Evolutionary conservation across 2,113 vertebrate genomes (phyloP), one percentile per base, ranked within the genome.

Genomic region (Smithornis capensis): DNA sequence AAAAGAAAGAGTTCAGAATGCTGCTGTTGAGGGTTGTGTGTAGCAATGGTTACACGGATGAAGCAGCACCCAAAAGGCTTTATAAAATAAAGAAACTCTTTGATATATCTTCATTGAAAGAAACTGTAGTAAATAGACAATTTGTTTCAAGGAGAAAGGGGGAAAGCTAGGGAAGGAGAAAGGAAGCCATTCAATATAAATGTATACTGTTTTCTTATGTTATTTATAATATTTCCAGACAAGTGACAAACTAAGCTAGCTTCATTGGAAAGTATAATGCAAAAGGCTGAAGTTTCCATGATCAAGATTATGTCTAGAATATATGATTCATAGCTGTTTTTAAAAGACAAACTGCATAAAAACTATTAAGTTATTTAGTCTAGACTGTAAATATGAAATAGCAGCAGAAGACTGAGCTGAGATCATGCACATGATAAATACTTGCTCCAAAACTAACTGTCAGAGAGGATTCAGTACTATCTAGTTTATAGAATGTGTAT

Each of bases 211-310:
- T 90, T 80, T 33, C 76, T 90, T 81, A 37, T 4, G 3, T 93
- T 94, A 88, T 95, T 95, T 91, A 71, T 85, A 91, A n/a, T 68
- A 81, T 81, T 96, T 83, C 38, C 19, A 63, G 83, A 44, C 93
- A 89, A 93, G 90, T 88, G 70, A 88, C 37, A 83, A 88, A 86
- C 45, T 83, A 92, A 65, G 44, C 75, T 88, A 63, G 10, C 79
- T 94, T 88, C 71, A 95, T 94, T 94, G 92, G 92, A 96, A 96
- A 96, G 92, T 95, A 80, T 94, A 95, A 96, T 94, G 52, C 56
- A 91, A 77, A n/a, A 47, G 47, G 38, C 52, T 94, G 73, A 96
- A 90, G 52, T 71, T 90, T 83, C 76, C 40, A 71, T 24, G 63
- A 90, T 90, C 84, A 90, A 96, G 85, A 96, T 80, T 86, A 83